phyloP scores from a whole-genome alignment of 2,888 invertebrate genomes.

The Uropetala carovei region DNA sequence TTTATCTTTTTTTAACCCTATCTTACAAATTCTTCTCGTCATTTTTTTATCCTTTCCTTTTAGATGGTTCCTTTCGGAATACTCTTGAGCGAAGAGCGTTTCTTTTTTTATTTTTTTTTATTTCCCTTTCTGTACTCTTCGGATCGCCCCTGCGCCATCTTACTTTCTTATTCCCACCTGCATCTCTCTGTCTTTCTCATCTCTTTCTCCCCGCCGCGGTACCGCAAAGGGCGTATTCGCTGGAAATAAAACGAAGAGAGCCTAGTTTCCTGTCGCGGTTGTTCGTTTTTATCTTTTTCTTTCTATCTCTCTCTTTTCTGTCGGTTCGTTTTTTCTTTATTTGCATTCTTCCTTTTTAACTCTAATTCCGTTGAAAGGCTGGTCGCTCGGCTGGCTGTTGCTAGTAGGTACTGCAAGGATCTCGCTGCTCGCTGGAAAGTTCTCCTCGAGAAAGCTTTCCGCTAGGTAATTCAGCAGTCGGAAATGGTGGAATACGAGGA shows the following conservation, averaged over 20 bases:
- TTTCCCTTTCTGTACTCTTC: too few species aligned
- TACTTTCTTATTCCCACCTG: constrained; percentile 24
- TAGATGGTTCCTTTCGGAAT: too few species aligned
- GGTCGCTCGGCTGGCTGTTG: too few species aligned
- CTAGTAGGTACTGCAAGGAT: too few species aligned
- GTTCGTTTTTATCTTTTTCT: not conserved
- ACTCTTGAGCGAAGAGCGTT: not conserved
- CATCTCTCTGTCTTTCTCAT: not conserved
- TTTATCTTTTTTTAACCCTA: not conserved
- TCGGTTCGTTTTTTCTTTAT: not conserved
- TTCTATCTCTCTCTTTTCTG: not conserved
- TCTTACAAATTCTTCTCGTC: not conserved
- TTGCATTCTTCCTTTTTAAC: too few species aligned
- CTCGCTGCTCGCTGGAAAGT: too few species aligned
- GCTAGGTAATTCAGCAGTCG: too few species aligned
- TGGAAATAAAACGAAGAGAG: not conserved
- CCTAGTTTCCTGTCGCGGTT: constrained; percentile 5
- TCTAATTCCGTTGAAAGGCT: too few species aligned
- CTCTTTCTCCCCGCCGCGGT: not conserved
- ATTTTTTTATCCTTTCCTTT: too few species aligned
- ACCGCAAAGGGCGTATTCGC: not conserved
- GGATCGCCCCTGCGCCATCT: not conserved
- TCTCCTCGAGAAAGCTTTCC: too few species aligned
- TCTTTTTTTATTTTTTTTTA: not conserved
- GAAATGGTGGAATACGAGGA: too few species aligned